Evolutionary conservation across 2,113 vertebrate genomes (phyloP).

Genomic region (Aegotheles bennettii): DNA sequence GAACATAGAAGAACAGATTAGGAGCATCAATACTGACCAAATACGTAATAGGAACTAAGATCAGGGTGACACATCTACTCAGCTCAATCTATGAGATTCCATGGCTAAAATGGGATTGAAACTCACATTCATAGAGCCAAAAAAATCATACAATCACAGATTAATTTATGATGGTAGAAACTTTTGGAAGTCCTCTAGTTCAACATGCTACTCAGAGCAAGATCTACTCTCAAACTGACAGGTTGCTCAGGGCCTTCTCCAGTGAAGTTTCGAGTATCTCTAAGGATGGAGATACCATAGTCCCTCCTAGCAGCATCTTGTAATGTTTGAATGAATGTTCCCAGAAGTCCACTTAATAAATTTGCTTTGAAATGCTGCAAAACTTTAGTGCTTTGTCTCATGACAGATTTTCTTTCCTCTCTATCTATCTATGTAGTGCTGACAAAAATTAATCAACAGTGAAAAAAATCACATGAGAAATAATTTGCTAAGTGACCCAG

Average conservation of each 20-base stretch:
- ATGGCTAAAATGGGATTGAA: neutral
- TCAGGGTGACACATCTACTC: neutral
- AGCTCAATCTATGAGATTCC: neutral
- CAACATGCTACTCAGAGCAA: fast-evolving
- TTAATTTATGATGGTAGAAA: neutral
- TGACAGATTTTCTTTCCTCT: neutral
- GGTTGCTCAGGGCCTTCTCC: neutral
- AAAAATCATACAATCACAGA: neutral
- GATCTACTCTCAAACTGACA: neutral
- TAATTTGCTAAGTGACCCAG: neutral
- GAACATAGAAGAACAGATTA: neutral
- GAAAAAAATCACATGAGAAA: neutral
- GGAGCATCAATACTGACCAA: neutral
- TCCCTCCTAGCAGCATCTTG: neutral
- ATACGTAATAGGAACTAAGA: neutral
- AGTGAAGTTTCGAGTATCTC: neutral
- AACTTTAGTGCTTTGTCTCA: neutral
- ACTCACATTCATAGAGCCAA: neutral
- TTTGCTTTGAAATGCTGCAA: too few species aligned
- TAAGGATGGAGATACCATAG: neutral
- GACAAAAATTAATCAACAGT: neutral
- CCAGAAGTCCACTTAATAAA: neutral
- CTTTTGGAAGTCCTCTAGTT: neutral
- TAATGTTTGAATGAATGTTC: neutral
- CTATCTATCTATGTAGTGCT: neutral